Base-by-base conservation (phyloP, 2,888 invertebrate species). In the Axea sp. region DNA sequence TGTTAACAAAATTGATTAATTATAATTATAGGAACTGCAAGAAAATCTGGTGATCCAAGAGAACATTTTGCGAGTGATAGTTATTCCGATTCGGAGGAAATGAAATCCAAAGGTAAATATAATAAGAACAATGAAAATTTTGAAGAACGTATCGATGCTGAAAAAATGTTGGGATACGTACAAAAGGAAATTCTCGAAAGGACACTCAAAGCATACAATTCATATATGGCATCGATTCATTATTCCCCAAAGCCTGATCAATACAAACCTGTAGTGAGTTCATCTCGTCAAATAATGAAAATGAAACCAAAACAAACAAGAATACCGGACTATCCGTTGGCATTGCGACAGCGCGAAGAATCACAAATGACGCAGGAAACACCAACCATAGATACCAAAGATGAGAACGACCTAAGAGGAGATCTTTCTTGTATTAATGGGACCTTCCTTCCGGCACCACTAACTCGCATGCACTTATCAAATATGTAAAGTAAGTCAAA, bases 371-470 rank as follows among this genome's bases (percentile, higher is more conserved):
- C 75, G 62, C 73, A 76, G 15, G 75, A 80, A 41, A 43, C 57
- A 26, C 8, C 26, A 9, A 17, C 24, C 15, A 1, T 2, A 19
- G 12, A 17, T 19, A 41, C 8, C 9, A 49, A 41, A 1, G 75
- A 77, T 15, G 73, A 76, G 11, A 76, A 75, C 28, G 67, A 55
- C 37, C 65, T 68, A 24, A 80, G 75, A 37, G 86, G 86, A 14
- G 87, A 86, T 76, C 78, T 87, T 73, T 85, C 86, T 43, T 87
- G 87, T 76, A 84, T 86, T 78, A 84, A 86, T 73, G 86, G 86
- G 8, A 84, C 84, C 28, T 87, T 87, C 75, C 68, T 86, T 35
- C 87, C 87, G 5, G 86, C 87, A 0, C 87, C 87, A 30, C 76
- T 82, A 39, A 77, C 82, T 15, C 82, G 80, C 31, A 86, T 68